Evolutionary conservation across 2,113 vertebrate genomes (phyloP).

Genomic region (Amazona vittata): DNA sequence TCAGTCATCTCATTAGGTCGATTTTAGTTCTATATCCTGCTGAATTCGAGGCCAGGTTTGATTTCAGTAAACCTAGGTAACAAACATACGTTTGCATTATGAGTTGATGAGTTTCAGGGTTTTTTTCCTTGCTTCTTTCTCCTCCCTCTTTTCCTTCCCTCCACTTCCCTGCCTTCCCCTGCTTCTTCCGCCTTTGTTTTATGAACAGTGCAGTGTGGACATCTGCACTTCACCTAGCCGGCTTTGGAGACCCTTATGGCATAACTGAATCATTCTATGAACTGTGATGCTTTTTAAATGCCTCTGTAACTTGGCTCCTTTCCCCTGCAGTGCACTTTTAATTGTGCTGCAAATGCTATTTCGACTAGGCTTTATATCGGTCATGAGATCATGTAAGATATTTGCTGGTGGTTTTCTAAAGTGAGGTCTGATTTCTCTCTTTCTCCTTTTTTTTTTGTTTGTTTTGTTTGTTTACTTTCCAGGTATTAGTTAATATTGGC

Average conservation of each 20-base stretch:
- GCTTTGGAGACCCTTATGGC: background rate
- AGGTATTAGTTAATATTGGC: constrained; percentile 99
- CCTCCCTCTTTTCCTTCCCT: background rate
- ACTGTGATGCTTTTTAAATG: background rate
- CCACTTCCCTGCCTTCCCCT: background rate
- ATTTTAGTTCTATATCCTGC: background rate
- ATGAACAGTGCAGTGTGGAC: background rate
- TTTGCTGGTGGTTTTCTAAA: background rate
- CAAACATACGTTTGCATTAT: background rate
- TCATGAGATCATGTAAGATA: background rate
- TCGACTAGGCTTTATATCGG: background rate
- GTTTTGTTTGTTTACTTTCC: constrained; percentile 60
- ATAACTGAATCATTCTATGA: constrained; percentile 34
- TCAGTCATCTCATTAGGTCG: background rate
- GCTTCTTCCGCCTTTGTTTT: background rate
- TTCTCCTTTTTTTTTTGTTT: background rate
- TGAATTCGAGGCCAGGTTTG: background rate
- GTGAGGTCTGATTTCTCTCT: constrained; percentile 22
- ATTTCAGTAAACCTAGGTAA: background rate
- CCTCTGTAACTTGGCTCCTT: background rate
- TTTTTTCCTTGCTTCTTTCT: background rate
- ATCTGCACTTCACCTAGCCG: background rate
- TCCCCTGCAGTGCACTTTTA: background rate
- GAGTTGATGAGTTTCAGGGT: background rate
- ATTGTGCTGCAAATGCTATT: constrained; percentile 36